Base-by-base conservation (phyloP, 2,113 vertebrate genomes). In the Shinisaurus crocodilurus region DNA sequence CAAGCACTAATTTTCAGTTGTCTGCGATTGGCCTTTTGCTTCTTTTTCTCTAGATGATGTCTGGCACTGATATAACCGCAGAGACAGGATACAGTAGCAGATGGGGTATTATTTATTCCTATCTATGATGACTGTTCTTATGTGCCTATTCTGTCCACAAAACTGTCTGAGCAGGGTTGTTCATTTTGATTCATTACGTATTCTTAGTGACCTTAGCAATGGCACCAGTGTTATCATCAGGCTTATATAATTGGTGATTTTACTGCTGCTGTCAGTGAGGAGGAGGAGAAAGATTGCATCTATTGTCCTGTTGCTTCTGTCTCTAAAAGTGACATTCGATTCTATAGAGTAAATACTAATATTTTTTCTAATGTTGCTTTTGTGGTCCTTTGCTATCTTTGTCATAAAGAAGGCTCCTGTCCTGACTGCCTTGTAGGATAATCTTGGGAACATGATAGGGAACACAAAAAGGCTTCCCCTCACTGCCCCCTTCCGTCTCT, bases 151-250 rank as follows among this genome's bases (percentile, higher is more conserved):
- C 25, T 69, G 16, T 8, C 89, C 72, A 54, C 45, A 87, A 43
- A 85, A 57, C 20, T 13, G 45, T 79, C 40, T 80, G 86, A 90
- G 37, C 86, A 93, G 15, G 63, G 0, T 89, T 91, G 13, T 90
- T 93, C 45, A 54, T 93, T 93, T 88, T 79, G 72, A 75, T 94
- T 90, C 93, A 94, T 88, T 92, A 65, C 5, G 9, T 95, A 76
- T 75, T 96, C 18, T 92, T 37, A 69, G 86, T 84, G 84, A 81
- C 87, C 75, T 90, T 70, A 88, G 89, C 87, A 95, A 93, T 90
- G 48, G 57, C 81, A 91, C 37, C 83, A 92, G 89, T 83, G 86
- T 92, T 91, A 93, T 92, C 92, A 70, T 60, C 69, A 90, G 25
- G 85, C 83, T 48, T 74, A 27, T 63, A 37, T 92, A 86, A 87